Conservation (phyloP, 2,888 invertebrate genomes). For the Caenorhabditis sulstoni region DNA sequence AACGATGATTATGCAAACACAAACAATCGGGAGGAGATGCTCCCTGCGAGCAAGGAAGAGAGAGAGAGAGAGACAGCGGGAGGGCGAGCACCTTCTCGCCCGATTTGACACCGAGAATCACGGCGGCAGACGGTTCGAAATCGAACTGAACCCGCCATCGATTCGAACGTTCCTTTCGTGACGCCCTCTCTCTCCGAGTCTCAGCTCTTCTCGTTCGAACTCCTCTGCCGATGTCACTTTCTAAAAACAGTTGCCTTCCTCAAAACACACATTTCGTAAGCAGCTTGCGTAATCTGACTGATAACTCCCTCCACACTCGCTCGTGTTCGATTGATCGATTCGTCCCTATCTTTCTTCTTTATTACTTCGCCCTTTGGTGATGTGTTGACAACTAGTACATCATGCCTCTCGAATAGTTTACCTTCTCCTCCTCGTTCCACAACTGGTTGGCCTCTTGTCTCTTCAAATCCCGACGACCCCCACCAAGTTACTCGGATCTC, state of each 20-base stretch:
- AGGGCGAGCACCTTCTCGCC: too few species aligned
- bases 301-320: slow-evolving; percentile 4
- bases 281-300: slow-evolving; percentile 26
- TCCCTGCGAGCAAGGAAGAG: slow-evolving; percentile 2
- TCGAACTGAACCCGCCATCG: slow-evolving; percentile 6
- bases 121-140: slow-evolving; percentile 13
- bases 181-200: too few species aligned
- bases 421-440: background rate
- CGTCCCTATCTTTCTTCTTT: slow-evolving; percentile 1
- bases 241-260: background rate
- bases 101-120: slow-evolving; percentile 51
- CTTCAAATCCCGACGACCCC: slow-evolving; percentile 13
- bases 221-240: too few species aligned
- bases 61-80: too few species aligned
- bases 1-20: slow-evolving; percentile 53
- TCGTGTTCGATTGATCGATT: background rate
- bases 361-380: too few species aligned
- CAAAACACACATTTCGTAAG: slow-evolving; percentile 27
- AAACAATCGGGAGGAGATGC: slow-evolving; percentile 34
- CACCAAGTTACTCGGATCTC: slow-evolving; percentile 13
- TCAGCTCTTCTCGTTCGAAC: too few species aligned
- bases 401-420: background rate
- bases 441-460: slow-evolving; percentile 10
- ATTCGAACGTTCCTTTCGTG: too few species aligned
- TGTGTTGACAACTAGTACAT: too few species aligned